A percentile compares a stretch with the other conserved stretches of the same genome.
Evolutionary conservation across 2,797 vertebrate species (phyloP).

Genomic region (Merluccius polli): DNA sequence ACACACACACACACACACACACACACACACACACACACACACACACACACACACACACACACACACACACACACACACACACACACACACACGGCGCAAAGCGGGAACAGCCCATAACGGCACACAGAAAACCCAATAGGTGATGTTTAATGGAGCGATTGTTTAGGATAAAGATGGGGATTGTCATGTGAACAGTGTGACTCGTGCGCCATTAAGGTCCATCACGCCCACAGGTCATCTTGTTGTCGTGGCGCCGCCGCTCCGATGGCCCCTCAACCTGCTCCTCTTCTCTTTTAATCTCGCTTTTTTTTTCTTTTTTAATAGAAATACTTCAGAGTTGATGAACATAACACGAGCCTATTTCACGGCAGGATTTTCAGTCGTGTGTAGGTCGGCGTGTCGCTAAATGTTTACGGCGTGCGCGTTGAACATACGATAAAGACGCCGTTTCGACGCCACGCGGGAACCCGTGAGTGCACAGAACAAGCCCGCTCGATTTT

Average conservation of each 20-base stretch:
- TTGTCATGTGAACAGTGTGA: background rate
- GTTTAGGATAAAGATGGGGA: background rate
- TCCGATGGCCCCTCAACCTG: background rate
- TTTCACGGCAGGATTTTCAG: background rate
- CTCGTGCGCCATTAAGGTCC: background rate
- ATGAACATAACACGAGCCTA: background rate
- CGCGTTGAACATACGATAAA: too few species aligned
- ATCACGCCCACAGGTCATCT: background rate
- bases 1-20: background rate
- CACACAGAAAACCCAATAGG: background rate
- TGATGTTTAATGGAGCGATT: background rate
- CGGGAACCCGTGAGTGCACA: background rate
- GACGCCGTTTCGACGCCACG: too few species aligned
- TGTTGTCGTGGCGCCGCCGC: background rate
- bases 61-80: too few species aligned
- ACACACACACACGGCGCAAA: background rate
- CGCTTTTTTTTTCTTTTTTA: background rate
- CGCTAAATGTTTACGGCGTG: too few species aligned
- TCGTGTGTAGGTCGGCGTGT: too few species aligned
- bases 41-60: background rate
- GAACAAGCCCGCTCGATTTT: background rate
- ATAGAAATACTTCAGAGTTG: background rate
- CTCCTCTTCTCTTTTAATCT: background rate
- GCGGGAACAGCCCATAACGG: background rate
- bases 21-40: conserved; percentile 1